Evolutionary conservation across 2,113 vertebrate genomes (phyloP).

Genomic region (Heterotis niloticus): DNA sequence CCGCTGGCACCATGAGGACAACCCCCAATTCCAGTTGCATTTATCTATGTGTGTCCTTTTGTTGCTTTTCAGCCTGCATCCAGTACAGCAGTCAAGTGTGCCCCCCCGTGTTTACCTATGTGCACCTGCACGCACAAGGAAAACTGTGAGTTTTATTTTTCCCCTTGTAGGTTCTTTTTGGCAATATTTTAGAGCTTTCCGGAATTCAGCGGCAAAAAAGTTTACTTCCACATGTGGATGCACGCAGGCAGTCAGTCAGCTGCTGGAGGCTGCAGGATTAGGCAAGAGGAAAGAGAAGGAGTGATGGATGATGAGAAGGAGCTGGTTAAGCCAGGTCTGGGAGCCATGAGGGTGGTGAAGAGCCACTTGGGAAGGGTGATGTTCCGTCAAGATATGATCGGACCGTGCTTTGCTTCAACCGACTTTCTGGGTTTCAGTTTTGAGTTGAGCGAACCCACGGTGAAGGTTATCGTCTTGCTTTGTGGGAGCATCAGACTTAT

Average conservation of each 20-base stretch:
- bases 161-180: constrained; percentile 62
- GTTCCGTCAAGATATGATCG: background rate
- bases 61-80: background rate
- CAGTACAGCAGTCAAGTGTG: constrained; percentile 67
- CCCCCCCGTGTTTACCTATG: constrained; percentile 43
- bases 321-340: background rate
- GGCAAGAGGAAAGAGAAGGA: background rate
- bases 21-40: background rate
- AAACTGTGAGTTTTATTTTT: constrained; percentile 47
- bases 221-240: constrained; percentile 38
- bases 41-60: background rate
- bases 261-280: background rate
- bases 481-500: background rate
- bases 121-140: constrained; percentile 32
- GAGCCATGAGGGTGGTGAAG: background rate
- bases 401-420: background rate
- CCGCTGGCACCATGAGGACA: background rate
- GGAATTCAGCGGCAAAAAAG: constrained; percentile 53
- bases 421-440: background rate
- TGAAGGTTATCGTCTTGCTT: background rate
- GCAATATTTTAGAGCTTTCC: constrained; percentile 69
- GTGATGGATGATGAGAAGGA: background rate
- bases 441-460: background rate
- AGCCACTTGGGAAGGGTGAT: background rate
- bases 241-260: no score